Conservation (phyloP, 2,888 invertebrate species). For the Tridacna crocea region DNA sequence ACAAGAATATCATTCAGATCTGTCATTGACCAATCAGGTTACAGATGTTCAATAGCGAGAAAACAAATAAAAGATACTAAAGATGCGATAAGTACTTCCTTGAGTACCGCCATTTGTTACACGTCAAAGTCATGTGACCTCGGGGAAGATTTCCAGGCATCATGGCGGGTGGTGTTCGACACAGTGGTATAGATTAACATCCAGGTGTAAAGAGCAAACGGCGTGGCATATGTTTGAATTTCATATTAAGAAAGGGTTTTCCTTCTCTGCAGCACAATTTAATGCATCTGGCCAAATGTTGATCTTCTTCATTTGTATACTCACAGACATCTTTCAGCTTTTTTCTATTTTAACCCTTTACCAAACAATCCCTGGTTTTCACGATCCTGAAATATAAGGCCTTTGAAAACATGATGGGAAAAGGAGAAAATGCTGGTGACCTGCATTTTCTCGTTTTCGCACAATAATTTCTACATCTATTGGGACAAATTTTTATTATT, state of each 20-base stretch:
- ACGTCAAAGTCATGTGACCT: slow-evolving; percentile 21
- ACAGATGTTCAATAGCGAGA: neutral
- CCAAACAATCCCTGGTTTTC: too few species aligned
- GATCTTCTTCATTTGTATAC: too few species aligned
- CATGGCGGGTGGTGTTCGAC: neutral
- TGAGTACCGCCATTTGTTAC: slow-evolving; percentile 21
- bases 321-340: too few species aligned
- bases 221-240: slow-evolving; percentile 49
- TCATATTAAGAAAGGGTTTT: neutral
- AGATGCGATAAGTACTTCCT: slow-evolving; percentile 29
- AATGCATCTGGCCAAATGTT: too few species aligned
- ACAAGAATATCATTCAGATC: slow-evolving; percentile 22
- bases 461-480: too few species aligned
- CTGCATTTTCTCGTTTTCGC: too few species aligned
- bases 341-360: too few species aligned
- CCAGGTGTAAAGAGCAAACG: slow-evolving; percentile 39
- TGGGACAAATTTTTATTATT: too few species aligned
- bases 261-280: neutral
- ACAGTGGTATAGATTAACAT: slow-evolving; percentile 8
- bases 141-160: slow-evolving; percentile 4
- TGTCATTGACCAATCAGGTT: slow-evolving; percentile 11
- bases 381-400: too few species aligned
- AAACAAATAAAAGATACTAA: slow-evolving; percentile 29
- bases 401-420: too few species aligned
- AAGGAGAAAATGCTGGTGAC: too few species aligned